A percentile compares a stretch with the other conserved stretches of the same genome.
Conservation (phyloP, 1,140 invertebrate species). For the Atta colombica region DNA sequence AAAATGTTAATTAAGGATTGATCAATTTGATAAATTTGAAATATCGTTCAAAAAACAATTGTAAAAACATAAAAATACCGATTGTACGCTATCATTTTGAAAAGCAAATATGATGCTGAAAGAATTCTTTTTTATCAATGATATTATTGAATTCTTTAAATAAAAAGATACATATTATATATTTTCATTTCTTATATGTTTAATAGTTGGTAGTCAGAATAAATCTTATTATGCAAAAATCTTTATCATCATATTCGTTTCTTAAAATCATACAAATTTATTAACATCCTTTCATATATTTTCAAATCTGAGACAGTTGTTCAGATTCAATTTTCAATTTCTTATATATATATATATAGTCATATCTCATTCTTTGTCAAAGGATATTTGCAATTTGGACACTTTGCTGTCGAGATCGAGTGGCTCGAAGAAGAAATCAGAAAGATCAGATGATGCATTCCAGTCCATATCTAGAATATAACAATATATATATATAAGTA, state of each 20-base stretch:
- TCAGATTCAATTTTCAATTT: not conserved
- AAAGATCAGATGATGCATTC: not conserved
- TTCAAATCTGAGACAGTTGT: not conserved
- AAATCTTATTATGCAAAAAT: not conserved
- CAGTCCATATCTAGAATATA: not conserved
- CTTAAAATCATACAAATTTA: not conserved
- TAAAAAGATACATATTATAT: not conserved
- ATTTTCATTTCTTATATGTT: not conserved
- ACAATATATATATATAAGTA: too few relatives aligned
- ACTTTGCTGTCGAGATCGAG: not conserved
- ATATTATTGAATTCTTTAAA: not conserved
- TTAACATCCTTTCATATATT: not conserved
- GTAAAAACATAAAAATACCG: conserved; percentile 10
- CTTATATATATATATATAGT: too few relatives aligned
- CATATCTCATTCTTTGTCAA: not conserved
- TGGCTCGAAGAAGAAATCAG: not conserved
- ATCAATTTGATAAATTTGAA: not conserved
- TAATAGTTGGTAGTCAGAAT: not conserved
- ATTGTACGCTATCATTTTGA: not conserved
- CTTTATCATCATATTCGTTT: not conserved
- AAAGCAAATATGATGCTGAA: not conserved
- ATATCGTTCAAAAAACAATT: conserved; percentile 14
- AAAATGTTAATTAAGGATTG: conserved; percentile 66
- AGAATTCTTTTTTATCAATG: not conserved
- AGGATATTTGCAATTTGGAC: conserved; percentile 49